Base-by-base conservation (phyloP, 2,888 invertebrate genomes). In the Drosophila subquinaria region DNA sequence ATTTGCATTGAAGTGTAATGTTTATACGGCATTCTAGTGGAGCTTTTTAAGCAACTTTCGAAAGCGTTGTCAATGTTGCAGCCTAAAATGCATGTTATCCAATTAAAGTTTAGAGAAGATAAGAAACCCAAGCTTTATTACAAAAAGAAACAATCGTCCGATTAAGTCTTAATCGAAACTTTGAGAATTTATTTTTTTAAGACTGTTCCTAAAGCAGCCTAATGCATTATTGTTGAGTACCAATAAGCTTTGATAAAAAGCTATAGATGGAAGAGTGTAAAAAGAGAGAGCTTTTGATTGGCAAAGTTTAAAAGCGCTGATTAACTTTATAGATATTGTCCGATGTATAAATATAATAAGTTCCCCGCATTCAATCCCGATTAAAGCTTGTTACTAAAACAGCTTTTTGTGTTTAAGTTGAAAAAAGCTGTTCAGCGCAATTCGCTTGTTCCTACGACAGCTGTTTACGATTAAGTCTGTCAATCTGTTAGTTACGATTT, bases 381-480 rank as follows among this genome's bases (percentile, higher is more conserved):
- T 40, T 48, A 27, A 48, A 59, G 50, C 27, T 51, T 17, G 33
- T 20, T 33, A n/a, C 50, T 33, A 47, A 38, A 8, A 17, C 15
- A 48, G 35, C 35, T 51, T 50, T 42, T 38, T n/a, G 4, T 15
- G 13, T 43, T 40, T 40, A 48, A 57, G 36, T 51, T 52, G 13
- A 27, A 36, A 9, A 36, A 38, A 23, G 53, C 61, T 56, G 40
- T 42, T 40, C 17, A 47, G n/a, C 20, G 30, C 59, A 11, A 10
- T 45, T 51, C 40, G 70, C 74, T 75, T 75, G 75, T 75, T 75
- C 75, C 75, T 75, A 76, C 10, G 53, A 13, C 65, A 57, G 36
- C 50, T 56, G 43, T 52, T 52, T 10, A 38, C 9, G 48, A 17
- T 53, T 52, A 20, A 40, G 50, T 60, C 72, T 61, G 65, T 74